A percentile compares a stretch with the other conserved stretches of the same genome.
These are phyloP conservation scores for Microhierax caerulescens DNA, from an alignment of 2,797 vertebrate genomes.

Conservation along the genomic window DNA sequence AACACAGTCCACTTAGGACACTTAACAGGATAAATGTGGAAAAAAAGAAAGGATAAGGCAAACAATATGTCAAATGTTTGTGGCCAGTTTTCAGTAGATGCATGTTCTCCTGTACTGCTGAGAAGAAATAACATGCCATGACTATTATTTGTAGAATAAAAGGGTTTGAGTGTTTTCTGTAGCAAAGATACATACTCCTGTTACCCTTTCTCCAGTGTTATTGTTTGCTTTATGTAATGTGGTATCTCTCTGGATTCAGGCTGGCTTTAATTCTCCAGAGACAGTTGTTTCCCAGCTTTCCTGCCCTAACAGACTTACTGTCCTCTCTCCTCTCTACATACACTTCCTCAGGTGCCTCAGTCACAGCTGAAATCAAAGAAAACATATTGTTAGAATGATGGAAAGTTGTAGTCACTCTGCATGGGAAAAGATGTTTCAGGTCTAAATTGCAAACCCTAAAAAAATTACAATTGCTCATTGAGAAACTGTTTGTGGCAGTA, in stretches of 20 bases:
- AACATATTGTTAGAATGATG: neutral
- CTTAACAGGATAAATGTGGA: neutral
- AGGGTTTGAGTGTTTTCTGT: neutral
- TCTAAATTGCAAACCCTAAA: neutral
- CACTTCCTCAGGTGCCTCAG: neutral
- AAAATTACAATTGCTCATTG: neutral
- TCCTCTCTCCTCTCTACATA: neutral
- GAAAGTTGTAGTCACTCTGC: neutral
- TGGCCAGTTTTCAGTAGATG: neutral
- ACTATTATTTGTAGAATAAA: neutral
- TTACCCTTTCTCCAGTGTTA: neutral
- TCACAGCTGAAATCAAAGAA: neutral
- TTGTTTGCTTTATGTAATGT: neutral
- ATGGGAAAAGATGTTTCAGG: neutral
- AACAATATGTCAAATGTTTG: neutral
- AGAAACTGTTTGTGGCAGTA: neutral
- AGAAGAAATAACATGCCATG: neutral
- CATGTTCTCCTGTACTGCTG: neutral
- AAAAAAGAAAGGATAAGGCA: neutral
- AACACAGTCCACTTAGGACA: conserved; percentile 25
- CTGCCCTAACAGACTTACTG: neutral
- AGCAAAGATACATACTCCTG: neutral
- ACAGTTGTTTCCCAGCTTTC: neutral
- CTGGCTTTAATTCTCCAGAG: neutral
- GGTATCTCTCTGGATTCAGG: neutral